These are phyloP conservation scores for Rhaphigaster nebulosa DNA, from an alignment of 2,888 invertebrate species.

Conservation along the genomic window DNA sequence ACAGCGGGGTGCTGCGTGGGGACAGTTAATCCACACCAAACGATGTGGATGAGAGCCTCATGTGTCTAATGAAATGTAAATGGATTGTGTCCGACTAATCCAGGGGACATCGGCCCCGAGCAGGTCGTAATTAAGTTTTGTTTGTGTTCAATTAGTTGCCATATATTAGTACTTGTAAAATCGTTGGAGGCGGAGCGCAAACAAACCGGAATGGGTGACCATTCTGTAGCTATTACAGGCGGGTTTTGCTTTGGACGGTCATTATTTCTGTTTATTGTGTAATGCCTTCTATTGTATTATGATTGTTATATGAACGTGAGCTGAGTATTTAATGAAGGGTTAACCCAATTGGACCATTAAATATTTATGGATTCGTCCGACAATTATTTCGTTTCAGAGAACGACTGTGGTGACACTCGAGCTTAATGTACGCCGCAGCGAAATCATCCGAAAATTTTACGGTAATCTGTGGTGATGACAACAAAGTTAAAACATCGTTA, in stretches of 20 bases:
- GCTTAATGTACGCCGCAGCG: no score
- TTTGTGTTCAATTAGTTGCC: slow-evolving; percentile 17
- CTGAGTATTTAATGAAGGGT: not conserved
- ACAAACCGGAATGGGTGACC: not conserved
- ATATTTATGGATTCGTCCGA: not conserved
- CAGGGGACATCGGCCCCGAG: not conserved
- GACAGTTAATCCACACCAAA: not conserved
- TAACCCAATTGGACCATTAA: not conserved
- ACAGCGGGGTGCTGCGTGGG: not conserved
- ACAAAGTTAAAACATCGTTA: no score
- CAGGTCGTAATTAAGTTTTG: not conserved
- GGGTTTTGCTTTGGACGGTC: not conserved
- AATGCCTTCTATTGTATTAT: not conserved
- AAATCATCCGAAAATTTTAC: no score
- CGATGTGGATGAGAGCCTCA: slow-evolving; percentile 2
- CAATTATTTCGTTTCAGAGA: not conserved
- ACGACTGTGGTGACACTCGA: not conserved
- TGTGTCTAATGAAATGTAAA: slow-evolving; percentile 38
- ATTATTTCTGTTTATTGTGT: not conserved
- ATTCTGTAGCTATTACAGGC: not conserved
- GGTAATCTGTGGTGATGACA: no score
- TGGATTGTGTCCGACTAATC: slow-evolving; percentile 17
- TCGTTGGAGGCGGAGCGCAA: not conserved
- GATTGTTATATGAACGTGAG: not conserved
- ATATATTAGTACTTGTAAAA: not conserved